Evolutionary conservation across 2,888 invertebrate species (phyloP).

Genomic region (Muschampia plurimacula): DNA sequence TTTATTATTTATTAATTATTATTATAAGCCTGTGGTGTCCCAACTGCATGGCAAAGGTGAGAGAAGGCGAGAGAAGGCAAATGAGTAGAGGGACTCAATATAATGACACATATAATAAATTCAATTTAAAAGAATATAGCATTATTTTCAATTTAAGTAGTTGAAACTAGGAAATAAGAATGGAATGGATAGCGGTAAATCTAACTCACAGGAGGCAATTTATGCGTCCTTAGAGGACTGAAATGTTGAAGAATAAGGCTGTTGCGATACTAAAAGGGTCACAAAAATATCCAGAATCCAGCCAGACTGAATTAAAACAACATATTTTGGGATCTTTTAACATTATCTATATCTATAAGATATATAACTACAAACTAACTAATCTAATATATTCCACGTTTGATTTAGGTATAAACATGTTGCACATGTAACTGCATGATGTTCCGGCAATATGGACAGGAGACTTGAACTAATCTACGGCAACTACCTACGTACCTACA

Average conservation of each 20-base stretch:
- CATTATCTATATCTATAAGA: no score
- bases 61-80: no score
- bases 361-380: no score
- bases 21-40: no score
- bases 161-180: slow-evolving; percentile 10
- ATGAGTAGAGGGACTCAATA: neutral
- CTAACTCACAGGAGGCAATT: slow-evolving; percentile 15
- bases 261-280: neutral
- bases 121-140: slow-evolving; percentile 3
- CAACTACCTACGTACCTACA: no score
- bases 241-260: slow-evolving; percentile 2
- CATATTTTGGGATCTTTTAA: neutral
- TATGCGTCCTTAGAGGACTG: slow-evolving; percentile 29
- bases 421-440: neutral
- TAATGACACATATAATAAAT: neutral
- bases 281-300: neutral
- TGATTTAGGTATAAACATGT: neutral
- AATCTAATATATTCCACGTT: no score
- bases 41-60: no score
- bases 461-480: no score
- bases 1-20: no score
- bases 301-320: neutral
- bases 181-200: slow-evolving; percentile 16
- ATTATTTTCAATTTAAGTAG: neutral
- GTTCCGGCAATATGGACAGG: neutral